Conservation (phyloP, 2,888 invertebrate species). For the Eudasyphora cyanicolor region DNA sequence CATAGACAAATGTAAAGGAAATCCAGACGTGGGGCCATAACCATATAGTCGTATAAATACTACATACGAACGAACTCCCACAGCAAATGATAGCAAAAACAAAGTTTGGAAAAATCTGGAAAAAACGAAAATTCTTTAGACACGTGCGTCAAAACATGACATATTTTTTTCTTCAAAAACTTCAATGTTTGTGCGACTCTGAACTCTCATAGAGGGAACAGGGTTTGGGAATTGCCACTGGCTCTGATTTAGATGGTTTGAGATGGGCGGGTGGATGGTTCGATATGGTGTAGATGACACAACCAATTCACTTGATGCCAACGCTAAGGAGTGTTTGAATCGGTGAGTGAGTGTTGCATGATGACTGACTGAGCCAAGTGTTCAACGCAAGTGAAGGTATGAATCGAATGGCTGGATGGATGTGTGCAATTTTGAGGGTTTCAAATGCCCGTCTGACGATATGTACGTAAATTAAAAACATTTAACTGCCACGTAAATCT, state of each 20-base stretch:
- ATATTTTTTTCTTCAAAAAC: conserved; percentile 35
- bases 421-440: conserved; percentile 17
- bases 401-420: neutral
- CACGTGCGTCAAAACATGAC: conserved; percentile 64
- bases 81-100: conserved; percentile 15
- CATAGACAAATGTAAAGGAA: conserved; percentile 43
- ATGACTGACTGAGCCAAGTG: conserved; percentile 3
- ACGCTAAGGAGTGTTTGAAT: neutral
- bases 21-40: conserved; percentile 38
- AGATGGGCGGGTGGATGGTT: neutral
- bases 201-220: conserved; percentile 1
- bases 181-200: neutral
- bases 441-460: conserved; percentile 42
- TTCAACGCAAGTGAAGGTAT: neutral
- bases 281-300: conserved; percentile 57
- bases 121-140: conserved; percentile 54
- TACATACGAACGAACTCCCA: neutral
- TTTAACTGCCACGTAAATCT: conserved; percentile 65
- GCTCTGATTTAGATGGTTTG: neutral
- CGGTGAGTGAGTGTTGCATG: conserved; percentile 26
- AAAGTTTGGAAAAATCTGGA: conserved; percentile 17
- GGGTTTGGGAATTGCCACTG: conserved; percentile 14
- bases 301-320: conserved; percentile 46
- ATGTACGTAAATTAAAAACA: conserved; percentile 65
- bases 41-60: too few relatives aligned